Evolutionary conservation across 2,797 vertebrate species (phyloP).

Genomic region (Lerista edwardsae): DNA sequence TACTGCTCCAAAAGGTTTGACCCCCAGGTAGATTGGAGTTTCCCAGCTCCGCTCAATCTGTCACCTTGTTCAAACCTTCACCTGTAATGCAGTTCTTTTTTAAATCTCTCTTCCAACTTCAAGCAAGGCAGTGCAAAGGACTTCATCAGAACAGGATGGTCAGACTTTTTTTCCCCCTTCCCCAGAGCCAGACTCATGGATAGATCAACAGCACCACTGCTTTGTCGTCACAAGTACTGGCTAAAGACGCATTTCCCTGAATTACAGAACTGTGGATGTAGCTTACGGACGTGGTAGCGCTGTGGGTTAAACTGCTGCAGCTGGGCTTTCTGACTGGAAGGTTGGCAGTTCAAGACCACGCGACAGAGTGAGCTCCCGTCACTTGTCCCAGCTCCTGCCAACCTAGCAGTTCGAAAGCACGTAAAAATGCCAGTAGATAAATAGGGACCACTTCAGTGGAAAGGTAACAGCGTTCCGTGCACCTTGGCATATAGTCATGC

Average conservation of each 20-base stretch:
- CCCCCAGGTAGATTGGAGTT: constrained; percentile 1
- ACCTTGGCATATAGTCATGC: too few species aligned
- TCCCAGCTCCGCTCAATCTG: not conserved
- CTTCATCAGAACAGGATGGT: not conserved
- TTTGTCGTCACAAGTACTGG: not conserved
- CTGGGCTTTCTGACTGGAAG: too few species aligned
- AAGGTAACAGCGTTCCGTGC: too few species aligned
- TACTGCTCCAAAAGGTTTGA: not conserved
- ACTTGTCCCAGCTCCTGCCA: too few species aligned
- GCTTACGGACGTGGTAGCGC: not conserved
- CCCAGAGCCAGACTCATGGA: not conserved
- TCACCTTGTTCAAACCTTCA: constrained; percentile 13
- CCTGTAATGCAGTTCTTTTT: not conserved
- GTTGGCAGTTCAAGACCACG: too few species aligned
- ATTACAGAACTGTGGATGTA: not conserved
- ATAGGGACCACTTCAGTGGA: too few species aligned
- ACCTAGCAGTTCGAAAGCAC: too few species aligned
- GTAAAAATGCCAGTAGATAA: too few species aligned
- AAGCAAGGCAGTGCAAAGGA: not conserved
- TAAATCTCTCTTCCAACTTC: not conserved
- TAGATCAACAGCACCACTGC: not conserved
- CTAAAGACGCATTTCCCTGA: not conserved
- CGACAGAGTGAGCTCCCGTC: too few species aligned
- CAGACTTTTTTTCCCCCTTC: not conserved
- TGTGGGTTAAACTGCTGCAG: too few species aligned